phyloP scores from a whole-genome alignment of 2,113 vertebrate species.

The Hyaena hyaena region DNA sequence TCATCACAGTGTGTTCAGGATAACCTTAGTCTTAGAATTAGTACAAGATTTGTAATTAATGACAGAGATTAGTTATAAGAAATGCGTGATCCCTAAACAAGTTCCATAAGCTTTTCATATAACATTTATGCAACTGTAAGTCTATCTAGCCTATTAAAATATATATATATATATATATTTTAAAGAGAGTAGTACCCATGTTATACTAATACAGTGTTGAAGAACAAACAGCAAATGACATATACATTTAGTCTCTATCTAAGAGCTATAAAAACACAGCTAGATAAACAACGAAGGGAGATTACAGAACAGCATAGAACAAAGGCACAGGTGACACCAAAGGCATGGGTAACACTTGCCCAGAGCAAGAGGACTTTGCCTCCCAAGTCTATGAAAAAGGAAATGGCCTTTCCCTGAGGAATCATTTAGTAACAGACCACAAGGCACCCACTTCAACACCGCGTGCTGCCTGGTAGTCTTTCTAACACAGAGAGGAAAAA shows the following conservation, averaged over 20 bases:
- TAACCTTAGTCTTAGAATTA: not conserved
- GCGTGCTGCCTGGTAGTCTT: accelerated
- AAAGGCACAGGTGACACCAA: not conserved
- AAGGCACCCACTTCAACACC: not conserved
- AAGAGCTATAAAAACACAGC: not conserved
- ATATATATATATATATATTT: not conserved
- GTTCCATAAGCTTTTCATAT: not conserved
- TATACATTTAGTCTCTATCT: not conserved
- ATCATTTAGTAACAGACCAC: not conserved
- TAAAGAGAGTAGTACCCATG: not conserved
- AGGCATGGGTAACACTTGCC: not conserved
- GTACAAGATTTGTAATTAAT: not conserved
- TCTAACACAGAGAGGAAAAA: not conserved
- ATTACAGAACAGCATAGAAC: not conserved
- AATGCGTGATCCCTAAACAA: not conserved
- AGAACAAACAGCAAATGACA: not conserved
- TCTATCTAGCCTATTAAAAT: not conserved
- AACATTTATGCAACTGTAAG: not conserved
- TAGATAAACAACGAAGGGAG: not conserved
- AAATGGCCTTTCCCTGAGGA: not conserved
- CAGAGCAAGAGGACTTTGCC: not conserved
- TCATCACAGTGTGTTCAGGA: not conserved
- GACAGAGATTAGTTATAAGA: conserved; percentile 28
- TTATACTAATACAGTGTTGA: not conserved
- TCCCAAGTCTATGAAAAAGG: accelerated